A percentile compares a stretch with the other conserved stretches of the same genome.
Evolutionary conservation across 2,888 invertebrate genomes (phyloP).

Genomic region (Cerceris ruficornis): DNA sequence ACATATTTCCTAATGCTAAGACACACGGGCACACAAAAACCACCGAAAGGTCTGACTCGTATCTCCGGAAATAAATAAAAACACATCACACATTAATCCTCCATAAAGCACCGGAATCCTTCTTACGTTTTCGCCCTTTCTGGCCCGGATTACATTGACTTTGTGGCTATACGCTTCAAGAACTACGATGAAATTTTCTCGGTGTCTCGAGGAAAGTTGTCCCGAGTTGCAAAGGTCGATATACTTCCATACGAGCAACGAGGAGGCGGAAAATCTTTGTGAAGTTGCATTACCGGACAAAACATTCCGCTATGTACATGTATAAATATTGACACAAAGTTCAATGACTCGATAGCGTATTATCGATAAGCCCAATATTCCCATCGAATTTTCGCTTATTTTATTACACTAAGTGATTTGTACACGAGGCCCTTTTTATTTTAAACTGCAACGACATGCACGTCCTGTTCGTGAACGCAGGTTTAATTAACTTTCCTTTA

Average conservation of each 20-base stretch:
- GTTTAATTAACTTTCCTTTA: not conserved
- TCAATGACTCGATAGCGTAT: not conserved
- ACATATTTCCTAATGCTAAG: too few relatives aligned
- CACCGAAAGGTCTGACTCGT: not conserved
- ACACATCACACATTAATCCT: conserved; percentile 5
- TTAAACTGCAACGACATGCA: not conserved
- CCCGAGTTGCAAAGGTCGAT: not conserved
- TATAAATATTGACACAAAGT: not conserved
- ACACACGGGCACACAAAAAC: not conserved
- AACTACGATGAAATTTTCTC: conserved; percentile 19
- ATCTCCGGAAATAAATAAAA: conserved; percentile 15
- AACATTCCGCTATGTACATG: not conserved
- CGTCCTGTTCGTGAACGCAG: not conserved
- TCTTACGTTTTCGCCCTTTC: conserved; percentile 17
- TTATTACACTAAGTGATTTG: not conserved
- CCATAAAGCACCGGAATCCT: conserved; percentile 16
- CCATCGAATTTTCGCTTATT: not conserved
- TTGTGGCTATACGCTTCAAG: conserved; percentile 6
- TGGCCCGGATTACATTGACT: conserved; percentile 23
- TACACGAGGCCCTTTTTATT: not conserved
- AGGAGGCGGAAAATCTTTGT: not conserved
- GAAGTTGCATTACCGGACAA: not conserved
- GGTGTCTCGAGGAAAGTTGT: conserved; percentile 7
- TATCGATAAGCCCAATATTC: not conserved
- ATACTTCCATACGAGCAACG: not conserved